Percentiles rank a stretch among this genome's conserved stretches.
Conservation (phyloP, 2,113 vertebrate genomes). For the Psilopogon haemacephalus region DNA sequence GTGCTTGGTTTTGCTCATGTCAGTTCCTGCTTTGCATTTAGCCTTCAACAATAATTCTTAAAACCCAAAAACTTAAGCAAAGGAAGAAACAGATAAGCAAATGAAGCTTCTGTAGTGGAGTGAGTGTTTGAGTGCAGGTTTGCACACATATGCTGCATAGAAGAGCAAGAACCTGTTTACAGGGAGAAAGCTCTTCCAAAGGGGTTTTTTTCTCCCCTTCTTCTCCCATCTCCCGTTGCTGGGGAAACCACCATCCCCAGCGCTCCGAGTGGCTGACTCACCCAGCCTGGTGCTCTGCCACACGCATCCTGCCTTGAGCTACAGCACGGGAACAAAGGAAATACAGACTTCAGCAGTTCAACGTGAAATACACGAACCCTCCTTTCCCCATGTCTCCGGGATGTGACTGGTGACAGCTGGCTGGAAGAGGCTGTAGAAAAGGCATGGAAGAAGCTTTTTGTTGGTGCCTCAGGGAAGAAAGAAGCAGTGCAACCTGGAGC, state of each 20-base stretch:
- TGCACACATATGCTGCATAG: not conserved
- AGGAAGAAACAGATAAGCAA: not conserved
- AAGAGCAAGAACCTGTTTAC: not conserved
- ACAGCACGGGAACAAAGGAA: not conserved
- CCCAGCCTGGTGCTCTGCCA: not conserved
- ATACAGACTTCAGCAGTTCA: not conserved
- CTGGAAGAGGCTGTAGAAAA: not conserved
- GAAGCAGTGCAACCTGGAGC: not conserved
- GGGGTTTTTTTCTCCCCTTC: not conserved
- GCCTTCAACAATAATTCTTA: not conserved
- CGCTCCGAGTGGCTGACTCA: not conserved
- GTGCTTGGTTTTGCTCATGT: not conserved
- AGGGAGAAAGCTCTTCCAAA: not conserved
- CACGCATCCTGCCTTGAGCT: not conserved
- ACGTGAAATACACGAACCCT: not conserved
- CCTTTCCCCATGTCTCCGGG: not conserved
- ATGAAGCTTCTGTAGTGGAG: accelerated
- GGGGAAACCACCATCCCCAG: conserved; percentile 40
- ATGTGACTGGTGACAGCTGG: not conserved
- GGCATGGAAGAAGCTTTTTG: not conserved
- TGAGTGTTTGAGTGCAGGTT: not conserved
- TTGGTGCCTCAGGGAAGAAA: not conserved
- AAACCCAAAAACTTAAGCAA: not conserved
- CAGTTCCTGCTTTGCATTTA: not conserved
- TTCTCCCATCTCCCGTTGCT: conserved; percentile 47